Evolutionary conservation across 2,113 vertebrate genomes (phyloP).

Genomic region (Thymallus thymallus): DNA sequence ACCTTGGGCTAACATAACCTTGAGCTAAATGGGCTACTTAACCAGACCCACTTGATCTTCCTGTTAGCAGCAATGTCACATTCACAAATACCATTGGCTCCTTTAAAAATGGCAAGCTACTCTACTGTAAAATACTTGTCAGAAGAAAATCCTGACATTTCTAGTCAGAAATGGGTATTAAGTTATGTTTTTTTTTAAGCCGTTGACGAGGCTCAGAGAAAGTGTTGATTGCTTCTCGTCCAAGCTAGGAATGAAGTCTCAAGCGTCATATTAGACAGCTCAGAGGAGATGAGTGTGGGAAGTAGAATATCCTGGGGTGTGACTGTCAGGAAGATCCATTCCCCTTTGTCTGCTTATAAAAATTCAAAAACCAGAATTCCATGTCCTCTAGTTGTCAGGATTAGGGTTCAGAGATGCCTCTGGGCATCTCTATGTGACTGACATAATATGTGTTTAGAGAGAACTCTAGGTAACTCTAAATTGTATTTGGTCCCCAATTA

Average conservation of each 20-base stretch:
- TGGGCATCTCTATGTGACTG: too few relatives aligned
- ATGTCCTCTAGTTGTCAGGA: too few relatives aligned
- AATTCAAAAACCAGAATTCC: too few relatives aligned
- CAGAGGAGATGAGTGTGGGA: background rate
- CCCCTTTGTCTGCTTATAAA: background rate
- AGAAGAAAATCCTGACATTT: constrained; percentile 1
- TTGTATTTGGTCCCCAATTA: too few relatives aligned
- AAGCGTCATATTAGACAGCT: background rate
- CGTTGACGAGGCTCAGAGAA: too few relatives aligned
- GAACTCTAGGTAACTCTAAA: too few relatives aligned
- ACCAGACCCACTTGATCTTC: constrained; percentile 41
- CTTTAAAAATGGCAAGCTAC: background rate
- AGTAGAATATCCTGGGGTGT: background rate
- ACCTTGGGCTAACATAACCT: constrained; percentile 62
- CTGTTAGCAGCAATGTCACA: constrained; percentile 24
- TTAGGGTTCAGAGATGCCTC: too few relatives aligned
- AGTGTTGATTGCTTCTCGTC: too few relatives aligned
- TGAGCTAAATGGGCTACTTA: constrained; percentile 59
- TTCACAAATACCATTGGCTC: constrained; percentile 9
- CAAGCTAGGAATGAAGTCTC: too few relatives aligned
- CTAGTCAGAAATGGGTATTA: too few relatives aligned
- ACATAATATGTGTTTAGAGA: too few relatives aligned
- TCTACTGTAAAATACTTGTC: background rate
- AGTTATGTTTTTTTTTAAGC: constrained; percentile 10
- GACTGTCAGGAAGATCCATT: background rate